These are phyloP conservation scores for Calycopis cecrops DNA, from an alignment of 1,140 invertebrate species.

Conservation along the genomic window DNA sequence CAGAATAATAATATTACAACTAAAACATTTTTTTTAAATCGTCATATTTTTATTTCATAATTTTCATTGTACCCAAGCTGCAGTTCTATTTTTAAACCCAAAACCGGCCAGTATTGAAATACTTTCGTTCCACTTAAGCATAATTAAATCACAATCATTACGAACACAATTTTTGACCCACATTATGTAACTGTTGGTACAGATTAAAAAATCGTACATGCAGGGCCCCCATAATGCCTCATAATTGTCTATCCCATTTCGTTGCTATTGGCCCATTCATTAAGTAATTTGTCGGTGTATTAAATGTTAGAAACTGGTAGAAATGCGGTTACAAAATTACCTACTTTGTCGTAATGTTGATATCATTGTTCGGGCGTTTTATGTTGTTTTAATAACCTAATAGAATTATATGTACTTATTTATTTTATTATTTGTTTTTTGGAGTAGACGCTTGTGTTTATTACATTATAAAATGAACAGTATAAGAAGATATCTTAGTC, in stretches of 20 bases:
- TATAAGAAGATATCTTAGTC: no score
- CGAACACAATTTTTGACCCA: background rate
- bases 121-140: constrained; percentile 8
- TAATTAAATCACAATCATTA: constrained; percentile 9
- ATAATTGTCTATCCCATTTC: constrained; percentile 15
- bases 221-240: constrained; percentile 8
- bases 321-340: constrained; percentile 15
- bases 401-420: no score
- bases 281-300: constrained; percentile 40
- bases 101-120: background rate
- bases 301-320: constrained; percentile 31
- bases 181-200: constrained; percentile 7
- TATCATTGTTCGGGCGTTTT: no score
- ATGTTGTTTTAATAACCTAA: no score
- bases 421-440: no score
- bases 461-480: no score
- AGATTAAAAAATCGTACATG: constrained; percentile 18
- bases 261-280: constrained; percentile 27
- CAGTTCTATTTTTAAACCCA: background rate
- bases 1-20: no score
- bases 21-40: no score
- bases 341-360: background rate
- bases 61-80: no score
- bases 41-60: no score
- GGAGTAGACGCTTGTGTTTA: no score